Conservation (phyloP, 2,113 vertebrate species). For the Corythaeola cristata region DNA sequence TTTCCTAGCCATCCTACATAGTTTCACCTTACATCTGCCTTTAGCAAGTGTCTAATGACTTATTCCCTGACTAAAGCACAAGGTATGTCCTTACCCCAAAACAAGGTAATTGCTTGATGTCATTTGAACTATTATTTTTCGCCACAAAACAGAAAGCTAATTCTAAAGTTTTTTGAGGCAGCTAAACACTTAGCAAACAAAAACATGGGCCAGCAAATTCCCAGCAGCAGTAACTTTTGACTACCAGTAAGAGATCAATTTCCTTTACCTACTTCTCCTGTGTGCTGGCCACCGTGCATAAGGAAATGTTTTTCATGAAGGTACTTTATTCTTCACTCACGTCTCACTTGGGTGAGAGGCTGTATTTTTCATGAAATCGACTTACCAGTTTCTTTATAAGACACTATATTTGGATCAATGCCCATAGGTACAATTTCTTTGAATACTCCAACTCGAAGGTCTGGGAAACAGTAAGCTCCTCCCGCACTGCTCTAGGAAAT, state of each 20-base stretch:
- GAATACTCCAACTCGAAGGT: slow-evolving; percentile 88
- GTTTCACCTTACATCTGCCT: not conserved
- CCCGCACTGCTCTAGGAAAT: slow-evolving; percentile 86
- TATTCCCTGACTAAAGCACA: not conserved
- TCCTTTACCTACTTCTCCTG: not conserved
- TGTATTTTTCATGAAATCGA: not conserved
- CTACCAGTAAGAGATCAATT: not conserved
- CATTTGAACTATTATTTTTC: not conserved
- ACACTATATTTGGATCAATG: slow-evolving; percentile 84
- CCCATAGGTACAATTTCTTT: slow-evolving; percentile 97
- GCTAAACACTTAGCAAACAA: not conserved
- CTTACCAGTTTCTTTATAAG: slow-evolving; percentile 89
- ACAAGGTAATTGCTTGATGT: not conserved
- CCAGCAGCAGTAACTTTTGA: not conserved
- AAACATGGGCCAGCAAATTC: not conserved
- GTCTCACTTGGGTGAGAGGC: not conserved
- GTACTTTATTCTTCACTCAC: not conserved
- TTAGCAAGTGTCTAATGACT: not conserved
- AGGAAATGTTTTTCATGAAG: not conserved
- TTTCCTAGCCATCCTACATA: not conserved
- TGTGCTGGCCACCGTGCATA: not conserved
- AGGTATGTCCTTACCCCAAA: not conserved
- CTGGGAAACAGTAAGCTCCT: slow-evolving; percentile 88
- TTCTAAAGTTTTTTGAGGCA: not conserved
- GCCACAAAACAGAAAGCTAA: not conserved